Conservation (phyloP, 2,797 vertebrate genomes). For the Enteromius fasciolatus region DNA sequence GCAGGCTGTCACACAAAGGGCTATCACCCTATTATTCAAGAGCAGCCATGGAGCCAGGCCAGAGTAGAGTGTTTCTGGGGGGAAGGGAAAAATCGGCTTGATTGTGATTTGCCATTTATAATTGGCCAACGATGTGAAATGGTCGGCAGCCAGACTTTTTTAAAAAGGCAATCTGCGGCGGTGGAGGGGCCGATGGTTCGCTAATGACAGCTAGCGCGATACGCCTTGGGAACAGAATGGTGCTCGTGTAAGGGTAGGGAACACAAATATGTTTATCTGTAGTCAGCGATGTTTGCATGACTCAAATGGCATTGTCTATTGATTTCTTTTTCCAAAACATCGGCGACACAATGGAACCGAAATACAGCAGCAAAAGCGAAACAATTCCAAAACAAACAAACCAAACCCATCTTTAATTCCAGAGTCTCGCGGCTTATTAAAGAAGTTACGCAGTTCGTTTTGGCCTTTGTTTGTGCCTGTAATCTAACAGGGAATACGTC, state of each 20-base stretch:
- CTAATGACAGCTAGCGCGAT: slow-evolving; percentile 76
- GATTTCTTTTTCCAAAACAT: slow-evolving; percentile 55
- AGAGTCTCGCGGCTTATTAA: slow-evolving; percentile 26
- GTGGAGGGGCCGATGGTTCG: slow-evolving; percentile 75
- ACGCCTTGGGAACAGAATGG: slow-evolving; percentile 69
- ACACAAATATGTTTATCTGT: slow-evolving; percentile 67
- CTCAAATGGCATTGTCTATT: slow-evolving; percentile 61
- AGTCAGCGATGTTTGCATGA: slow-evolving; percentile 60
- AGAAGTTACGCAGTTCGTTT: slow-evolving; percentile 16
- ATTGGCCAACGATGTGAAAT: slow-evolving; percentile 75
- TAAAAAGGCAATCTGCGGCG: slow-evolving; percentile 78
- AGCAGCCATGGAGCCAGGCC: slow-evolving; percentile 73
- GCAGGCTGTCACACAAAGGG: slow-evolving; percentile 75
- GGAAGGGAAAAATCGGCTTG: slow-evolving; percentile 66
- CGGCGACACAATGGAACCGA: slow-evolving; percentile 40
- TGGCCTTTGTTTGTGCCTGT: slow-evolving; percentile 36
- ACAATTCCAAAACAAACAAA: slow-evolving; percentile 45
- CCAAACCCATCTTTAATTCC: slow-evolving; percentile 47
- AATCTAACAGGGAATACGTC: slow-evolving; percentile 39
- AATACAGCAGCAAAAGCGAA: slow-evolving; percentile 40
- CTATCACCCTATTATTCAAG: slow-evolving; percentile 77
- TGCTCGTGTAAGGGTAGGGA: slow-evolving; percentile 61
- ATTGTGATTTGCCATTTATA: slow-evolving; percentile 79
- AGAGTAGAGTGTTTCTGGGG: slow-evolving; percentile 68
- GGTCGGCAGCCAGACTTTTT: slow-evolving; percentile 72